Base-by-base conservation (phyloP, 2,888 invertebrate genomes). In the Sphecodes monilicornis region DNA sequence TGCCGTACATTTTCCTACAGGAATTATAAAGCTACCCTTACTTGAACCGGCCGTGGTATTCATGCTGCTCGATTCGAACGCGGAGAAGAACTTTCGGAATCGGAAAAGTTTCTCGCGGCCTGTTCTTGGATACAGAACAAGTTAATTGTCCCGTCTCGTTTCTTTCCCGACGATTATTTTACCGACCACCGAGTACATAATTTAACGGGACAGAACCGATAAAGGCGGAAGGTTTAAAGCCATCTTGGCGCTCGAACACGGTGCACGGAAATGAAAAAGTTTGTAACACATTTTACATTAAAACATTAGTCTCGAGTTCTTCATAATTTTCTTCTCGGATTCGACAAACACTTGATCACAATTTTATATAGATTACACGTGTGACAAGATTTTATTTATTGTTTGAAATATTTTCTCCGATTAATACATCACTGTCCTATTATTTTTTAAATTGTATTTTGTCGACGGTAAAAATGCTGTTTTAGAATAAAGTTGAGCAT, bases 101-200 rank as follows among this genome's bases (percentile, higher is more conserved):
- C 74, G 73, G 46, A 78, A 78, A 78, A 78, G 50, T 78, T 78
- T 68, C 39, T 16, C n/a, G 54, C 43, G 41, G 46, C 57, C 46
- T 64, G 32, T 46, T 64, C 78, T 46, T 60, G 75, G 68, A 69
- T 36, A 69, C 32, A n/a, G 76, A 26, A 69, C 41, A 79, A 79
- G 76, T 75, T 79, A 79, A 79, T 79, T 79, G 68, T 75, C 41
- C 66, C 50, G 74, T 78, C 66, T n/a, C 66, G 39, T 68, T 79
- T 79, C 76, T 69, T 75, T 26, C 13, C n/a, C 29, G 50, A 18
- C 36, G 36, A 32, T 32, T 32, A 36, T 66, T 66, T 66, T 39
- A 66, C 66, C 22, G 36, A 39, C 36, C 22, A 11, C 66, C 36
- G 36, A 66, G 22, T 66, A n/a, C 66, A 66, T 66, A 32, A 66